A percentile compares a stretch with the other conserved stretches of the same genome.
These are phyloP conservation scores for Brachionus manjavacas DNA, from an alignment of 1,140 invertebrate species.

Conservation along the genomic window DNA sequence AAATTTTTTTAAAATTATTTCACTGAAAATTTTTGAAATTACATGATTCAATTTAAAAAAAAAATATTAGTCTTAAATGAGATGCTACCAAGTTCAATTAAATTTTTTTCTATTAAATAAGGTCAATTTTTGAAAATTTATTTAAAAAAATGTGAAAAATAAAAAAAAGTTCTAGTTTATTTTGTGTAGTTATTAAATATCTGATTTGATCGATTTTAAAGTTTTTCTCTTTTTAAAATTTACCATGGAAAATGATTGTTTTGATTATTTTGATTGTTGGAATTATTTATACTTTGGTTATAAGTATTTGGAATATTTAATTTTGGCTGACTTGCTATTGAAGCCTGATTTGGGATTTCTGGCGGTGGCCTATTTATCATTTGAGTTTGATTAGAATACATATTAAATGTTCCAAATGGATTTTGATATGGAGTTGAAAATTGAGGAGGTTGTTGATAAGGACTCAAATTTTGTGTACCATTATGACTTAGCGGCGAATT, in stretches of 20 bases:
- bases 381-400: background rate
- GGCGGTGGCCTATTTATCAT: background rate
- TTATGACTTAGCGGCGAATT: background rate
- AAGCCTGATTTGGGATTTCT: background rate
- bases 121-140: too few relatives aligned
- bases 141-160: too few relatives aligned
- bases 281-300: background rate
- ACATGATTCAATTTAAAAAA: too few relatives aligned
- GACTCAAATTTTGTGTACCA: background rate
- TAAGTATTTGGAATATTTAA: background rate
- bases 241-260: background rate
- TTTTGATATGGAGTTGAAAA: background rate
- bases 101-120: too few relatives aligned
- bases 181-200: too few relatives aligned
- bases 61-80: too few relatives aligned
- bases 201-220: too few relatives aligned
- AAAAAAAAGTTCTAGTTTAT: too few relatives aligned
- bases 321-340: background rate
- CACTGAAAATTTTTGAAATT: too few relatives aligned
- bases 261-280: background rate
- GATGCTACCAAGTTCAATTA: too few relatives aligned
- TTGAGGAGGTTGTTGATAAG: background rate
- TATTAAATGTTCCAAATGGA: background rate
- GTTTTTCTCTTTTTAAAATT: background rate
- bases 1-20: too few relatives aligned